Conservation (phyloP, 2,888 invertebrate species). For the Pyrrhopygopsis socrates region DNA sequence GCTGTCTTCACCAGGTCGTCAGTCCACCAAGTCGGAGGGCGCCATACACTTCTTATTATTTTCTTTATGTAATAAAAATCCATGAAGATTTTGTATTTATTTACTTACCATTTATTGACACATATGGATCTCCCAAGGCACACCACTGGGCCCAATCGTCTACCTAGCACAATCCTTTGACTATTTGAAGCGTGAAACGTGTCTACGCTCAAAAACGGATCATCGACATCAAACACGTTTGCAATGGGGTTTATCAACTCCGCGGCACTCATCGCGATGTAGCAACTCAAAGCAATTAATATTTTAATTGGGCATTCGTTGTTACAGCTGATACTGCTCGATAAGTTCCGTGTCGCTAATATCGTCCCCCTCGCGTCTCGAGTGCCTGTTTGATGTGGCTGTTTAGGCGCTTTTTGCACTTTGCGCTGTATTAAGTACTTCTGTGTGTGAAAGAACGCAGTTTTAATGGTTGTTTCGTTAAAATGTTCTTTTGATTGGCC, state of each 20-base stretch:
- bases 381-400: constrained; percentile 88
- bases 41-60: too few species aligned
- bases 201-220: constrained; percentile 29
- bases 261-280: constrained; percentile 90
- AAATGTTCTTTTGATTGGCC: constrained; percentile 50
- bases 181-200: constrained; percentile 45
- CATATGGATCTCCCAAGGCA: constrained; percentile 20
- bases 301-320: constrained; percentile 95
- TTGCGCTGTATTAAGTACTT: constrained; percentile 68
- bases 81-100: background rate
- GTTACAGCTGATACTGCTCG: constrained; percentile 94
- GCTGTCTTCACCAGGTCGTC: too few species aligned
- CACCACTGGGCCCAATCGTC: constrained; percentile 26
- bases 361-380: constrained; percentile 89
- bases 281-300: constrained; percentile 94
- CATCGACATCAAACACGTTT: constrained; percentile 54
- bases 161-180: constrained; percentile 18
- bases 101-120: background rate
- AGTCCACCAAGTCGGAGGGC: too few species aligned
- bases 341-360: constrained; percentile 93
- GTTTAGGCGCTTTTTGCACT: constrained; percentile 87
- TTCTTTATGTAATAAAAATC: background rate
- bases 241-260: constrained; percentile 83
- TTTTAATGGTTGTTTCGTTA: constrained; percentile 54
- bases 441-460: constrained; percentile 58